phyloP scores from a whole-genome alignment of 2,113 vertebrate genomes.

The Camarhynchus parvulus region DNA sequence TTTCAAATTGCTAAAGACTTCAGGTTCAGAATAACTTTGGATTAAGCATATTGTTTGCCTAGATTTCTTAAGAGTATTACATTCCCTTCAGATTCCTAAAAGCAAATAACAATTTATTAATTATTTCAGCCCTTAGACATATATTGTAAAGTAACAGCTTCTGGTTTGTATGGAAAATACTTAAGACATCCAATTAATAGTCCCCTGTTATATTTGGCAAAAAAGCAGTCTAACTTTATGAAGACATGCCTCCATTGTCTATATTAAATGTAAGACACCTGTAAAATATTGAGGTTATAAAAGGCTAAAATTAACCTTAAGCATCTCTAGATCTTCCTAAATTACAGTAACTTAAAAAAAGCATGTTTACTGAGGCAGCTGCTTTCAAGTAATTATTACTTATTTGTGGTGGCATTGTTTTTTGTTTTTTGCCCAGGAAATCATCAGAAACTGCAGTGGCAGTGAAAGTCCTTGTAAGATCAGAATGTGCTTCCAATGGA shows the following conservation, averaged over 20 bases:
- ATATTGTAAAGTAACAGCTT: not conserved
- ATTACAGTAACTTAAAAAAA: not conserved
- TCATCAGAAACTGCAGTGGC: not conserved
- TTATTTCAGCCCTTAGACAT: not conserved
- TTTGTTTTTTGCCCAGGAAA: not conserved
- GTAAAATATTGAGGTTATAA: not conserved
- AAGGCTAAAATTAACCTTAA: not conserved
- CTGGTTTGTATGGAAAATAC: not conserved
- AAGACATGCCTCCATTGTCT: not conserved
- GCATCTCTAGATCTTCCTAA: not conserved
- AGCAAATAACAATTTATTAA: not conserved
- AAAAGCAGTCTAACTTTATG: not conserved
- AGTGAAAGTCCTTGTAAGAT: not conserved
- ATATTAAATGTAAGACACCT: rapidly evolving
- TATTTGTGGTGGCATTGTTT: rapidly evolving
- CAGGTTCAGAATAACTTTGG: conserved; percentile 16
- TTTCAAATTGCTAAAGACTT: conserved; percentile 25
- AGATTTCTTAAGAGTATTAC: not conserved
- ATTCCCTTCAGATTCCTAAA: not conserved
- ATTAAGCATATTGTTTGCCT: not conserved
- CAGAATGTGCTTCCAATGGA: not conserved
- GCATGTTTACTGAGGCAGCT: rapidly evolving
- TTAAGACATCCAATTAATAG: not conserved
- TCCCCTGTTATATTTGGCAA: not conserved
- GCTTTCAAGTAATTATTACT: not conserved